Base-by-base conservation (phyloP, 2,113 vertebrate species). In the Chaetodon trifascialis region DNA sequence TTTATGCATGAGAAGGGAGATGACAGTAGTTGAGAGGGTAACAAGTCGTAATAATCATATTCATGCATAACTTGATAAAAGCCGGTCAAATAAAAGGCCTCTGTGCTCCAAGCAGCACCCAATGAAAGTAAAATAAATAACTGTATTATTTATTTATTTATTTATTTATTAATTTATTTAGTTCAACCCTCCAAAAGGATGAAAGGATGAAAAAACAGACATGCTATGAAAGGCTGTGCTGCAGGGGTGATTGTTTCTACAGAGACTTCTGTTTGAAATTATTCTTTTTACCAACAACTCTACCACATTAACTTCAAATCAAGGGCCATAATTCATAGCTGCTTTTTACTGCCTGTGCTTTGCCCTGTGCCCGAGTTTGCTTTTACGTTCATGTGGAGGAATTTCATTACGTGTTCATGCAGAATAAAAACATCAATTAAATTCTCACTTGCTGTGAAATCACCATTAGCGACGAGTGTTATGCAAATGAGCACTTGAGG, bases 281-380 rank as follows among this genome's bases (percentile, higher is more conserved):
- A 56, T 30, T 66, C 5, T 38, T 16, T 51, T 52, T 58, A 25
- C 11, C 16, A 34, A 34, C 21, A 73, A 34, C 56, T 56, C 36
- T 14, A 21, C 49, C 54, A 56, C 38, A 21, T 44, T 76, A 47
- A 14, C 36, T 55, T 67, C 9, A 76, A 68, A 64, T 72, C n/a
- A 65, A 49, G 10, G 38, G 0, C 0, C 58, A 59, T 54, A 59
- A 73, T 76, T 72, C 52, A 71, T 49, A 7, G 16, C 21, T n/a
- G 25, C 36, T 46, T 59, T 55, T 46, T 46, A 19, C 1, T 40
- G 46, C 62, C 12, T 23, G 11, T 66, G 9, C 21, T 66, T 11
- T 30, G 21, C 25, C 17, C n/a, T 34, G 5, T 58, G 17, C 52
- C 30, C n/a, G 73, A 30, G 30, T 63, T 58, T 15, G 10, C 19